Evolutionary conservation across 2,888 invertebrate species (phyloP), one percentile per base, ranked within the genome.

Genomic region (Pollenia griseotomentosa): DNA sequence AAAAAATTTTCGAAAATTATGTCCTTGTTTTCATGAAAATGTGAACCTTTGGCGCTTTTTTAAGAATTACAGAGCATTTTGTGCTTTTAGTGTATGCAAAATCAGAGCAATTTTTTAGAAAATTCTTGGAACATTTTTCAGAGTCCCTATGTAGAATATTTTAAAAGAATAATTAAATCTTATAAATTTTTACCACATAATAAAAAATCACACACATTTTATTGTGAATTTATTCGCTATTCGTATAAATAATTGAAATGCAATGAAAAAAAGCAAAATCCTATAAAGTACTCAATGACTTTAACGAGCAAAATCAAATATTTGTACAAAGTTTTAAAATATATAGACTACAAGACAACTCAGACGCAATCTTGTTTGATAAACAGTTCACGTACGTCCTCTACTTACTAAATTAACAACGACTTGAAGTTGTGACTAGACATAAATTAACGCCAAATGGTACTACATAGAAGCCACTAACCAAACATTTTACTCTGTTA

Each of bases 401-500:
- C 88, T 78, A 88, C 85, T 88, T 86, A 86, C 85, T 88, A 81
- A 83, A 88, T 83, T 86, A 88, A 83, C 88, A 88, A 88, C 81
- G 79, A 63, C 83, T 80, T 53, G 78, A 78, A 85, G 77, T 83
- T 85, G 87, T 85, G 88, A 80, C 83, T 88, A 77, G 86, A 85
- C 83, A 88, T 88, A 88, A 88, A 88, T 88, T 86, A 88, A 83
- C 80, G 86, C 85, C 83, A 88, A 87, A 80, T 83, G 87, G 84
- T 77, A 68, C 63, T 78, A 68, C 33, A 74, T 82, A 65, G 59
- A 81, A 87, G 86, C 83, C 83, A 80, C 10, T 33, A 33, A 77
- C 59, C 73, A 77, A 48, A 83, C 53, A 74, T 78, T 81, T 80
- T 57, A 74, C 40, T 59, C 44, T 57, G 53, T 46, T 74, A 46